Conservation (phyloP, 2,888 invertebrate species). For the Hirudinaria manillensis region DNA sequence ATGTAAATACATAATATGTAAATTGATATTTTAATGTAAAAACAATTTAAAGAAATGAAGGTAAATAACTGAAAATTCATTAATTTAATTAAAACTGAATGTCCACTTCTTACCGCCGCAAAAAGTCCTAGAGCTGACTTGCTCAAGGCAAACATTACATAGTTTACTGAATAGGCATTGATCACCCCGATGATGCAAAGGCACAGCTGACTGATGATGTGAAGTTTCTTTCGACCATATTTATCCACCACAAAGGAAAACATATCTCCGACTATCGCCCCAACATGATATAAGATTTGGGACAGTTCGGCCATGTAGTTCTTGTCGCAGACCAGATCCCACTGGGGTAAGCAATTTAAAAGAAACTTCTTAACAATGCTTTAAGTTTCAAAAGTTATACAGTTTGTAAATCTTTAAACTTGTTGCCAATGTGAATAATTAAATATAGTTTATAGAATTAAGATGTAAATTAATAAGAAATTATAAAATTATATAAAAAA, state of each 20-base stretch:
- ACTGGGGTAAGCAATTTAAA: constrained; percentile 20
- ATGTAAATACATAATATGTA: too few species aligned
- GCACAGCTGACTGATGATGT: constrained; percentile 21
- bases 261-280: constrained; percentile 24
- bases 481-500: too few species aligned
- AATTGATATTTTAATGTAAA: too few species aligned
- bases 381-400: too few species aligned
- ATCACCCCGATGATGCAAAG: constrained; percentile 29
- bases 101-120: not conserved
- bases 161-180: not conserved
- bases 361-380: too few species aligned
- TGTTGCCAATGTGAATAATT: not conserved
- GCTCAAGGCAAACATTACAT: not conserved
- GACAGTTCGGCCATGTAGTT: constrained; percentile 38
- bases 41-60: too few species aligned
- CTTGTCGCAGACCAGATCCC: constrained; percentile 36
- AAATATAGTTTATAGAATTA: not conserved
- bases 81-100: too few species aligned
- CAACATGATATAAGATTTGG: constrained; percentile 34
- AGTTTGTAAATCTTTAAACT: not conserved
- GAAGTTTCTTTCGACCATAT: constrained; percentile 32
- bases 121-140: not conserved
- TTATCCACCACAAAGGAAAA: constrained; percentile 32
- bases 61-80: too few species aligned
- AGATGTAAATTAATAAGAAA: too few species aligned